Evolutionary conservation across 2,888 invertebrate genomes (phyloP).

Genomic region (Nycteola revayana): DNA sequence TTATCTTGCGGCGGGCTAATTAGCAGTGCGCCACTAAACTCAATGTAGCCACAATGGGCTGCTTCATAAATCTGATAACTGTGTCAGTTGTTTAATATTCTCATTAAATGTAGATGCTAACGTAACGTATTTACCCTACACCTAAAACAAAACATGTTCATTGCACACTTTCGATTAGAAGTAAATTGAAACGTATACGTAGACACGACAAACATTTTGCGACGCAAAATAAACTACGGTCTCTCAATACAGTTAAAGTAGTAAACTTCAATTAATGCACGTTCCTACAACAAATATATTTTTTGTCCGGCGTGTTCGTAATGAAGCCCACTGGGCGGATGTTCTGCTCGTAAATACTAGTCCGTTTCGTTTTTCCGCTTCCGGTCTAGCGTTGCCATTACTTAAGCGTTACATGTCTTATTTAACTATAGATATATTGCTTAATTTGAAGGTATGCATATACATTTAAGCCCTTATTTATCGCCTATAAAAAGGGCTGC

Average conservation of each 20-base stretch:
- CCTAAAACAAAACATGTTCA: too few relatives aligned
- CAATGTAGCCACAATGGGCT: conserved; percentile 44
- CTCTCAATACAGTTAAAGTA: conserved; percentile 23
- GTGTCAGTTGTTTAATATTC: conserved; percentile 6
- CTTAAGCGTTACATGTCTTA: conserved; percentile 70
- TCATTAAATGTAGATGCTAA: too few relatives aligned
- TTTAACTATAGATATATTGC: conserved; percentile 60
- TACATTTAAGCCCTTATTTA: conserved; percentile 45
- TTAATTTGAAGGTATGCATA: conserved; percentile 58
- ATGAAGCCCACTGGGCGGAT: conserved; percentile 69
- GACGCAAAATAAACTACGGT: too few relatives aligned
- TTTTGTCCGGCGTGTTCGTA: conserved; percentile 52
- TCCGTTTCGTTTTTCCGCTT: conserved; percentile 78
- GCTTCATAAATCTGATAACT: conserved; percentile 18
- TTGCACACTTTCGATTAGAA: too few relatives aligned
- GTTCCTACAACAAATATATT: conserved; percentile 40
- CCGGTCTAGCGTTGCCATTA: conserved; percentile 69
- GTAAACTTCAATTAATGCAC: conserved; percentile 40
- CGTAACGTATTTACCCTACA: too few relatives aligned
- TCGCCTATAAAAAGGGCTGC: conserved; percentile 46
- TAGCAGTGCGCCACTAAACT: conserved; percentile 49
- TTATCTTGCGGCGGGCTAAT: conserved; percentile 71
- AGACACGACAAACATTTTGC: too few relatives aligned
- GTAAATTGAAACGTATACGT: too few relatives aligned
- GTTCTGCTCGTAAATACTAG: conserved; percentile 76